These are phyloP conservation scores for Graphium colonna DNA, from an alignment of 2,888 invertebrate species.

Conservation along the genomic window DNA sequence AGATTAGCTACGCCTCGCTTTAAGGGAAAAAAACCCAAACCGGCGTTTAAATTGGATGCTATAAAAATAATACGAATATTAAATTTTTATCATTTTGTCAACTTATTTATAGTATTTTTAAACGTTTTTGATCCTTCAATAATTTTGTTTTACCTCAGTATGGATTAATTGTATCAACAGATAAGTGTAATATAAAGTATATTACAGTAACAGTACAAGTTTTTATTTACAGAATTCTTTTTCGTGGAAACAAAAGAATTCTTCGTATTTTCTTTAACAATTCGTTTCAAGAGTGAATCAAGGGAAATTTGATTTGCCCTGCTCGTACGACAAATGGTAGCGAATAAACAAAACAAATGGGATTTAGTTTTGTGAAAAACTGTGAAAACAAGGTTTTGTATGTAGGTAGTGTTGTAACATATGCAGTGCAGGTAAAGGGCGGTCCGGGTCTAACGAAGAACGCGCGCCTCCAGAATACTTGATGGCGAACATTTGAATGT, in stretches of 20 bases:
- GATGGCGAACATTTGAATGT: constrained; percentile 56
- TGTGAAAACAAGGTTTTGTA: constrained; percentile 37
- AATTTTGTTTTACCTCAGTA: too few relatives aligned
- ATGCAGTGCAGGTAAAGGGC: constrained; percentile 74
- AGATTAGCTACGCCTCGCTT: too few relatives aligned
- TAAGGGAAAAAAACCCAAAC: too few relatives aligned
- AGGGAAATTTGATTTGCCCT: constrained; percentile 71
- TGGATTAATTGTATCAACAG: too few relatives aligned
- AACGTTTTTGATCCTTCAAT: too few relatives aligned
- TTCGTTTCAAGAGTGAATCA: constrained; percentile 53
- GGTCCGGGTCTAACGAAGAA: constrained; percentile 66
- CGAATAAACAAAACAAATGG: constrained; percentile 65
- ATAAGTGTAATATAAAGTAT: too few relatives aligned
- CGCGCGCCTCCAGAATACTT: constrained; percentile 65
- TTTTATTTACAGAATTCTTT: background rate
- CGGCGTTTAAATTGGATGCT: too few relatives aligned
- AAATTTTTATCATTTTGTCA: too few relatives aligned
- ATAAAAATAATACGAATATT: too few relatives aligned
- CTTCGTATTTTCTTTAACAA: constrained; percentile 50
- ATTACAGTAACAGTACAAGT: background rate
- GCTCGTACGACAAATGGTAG: constrained; percentile 63
- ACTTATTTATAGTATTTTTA: too few relatives aligned
- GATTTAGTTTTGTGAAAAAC: constrained; percentile 63
- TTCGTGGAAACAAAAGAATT: constrained; percentile 12
- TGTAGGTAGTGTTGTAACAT: constrained; percentile 51